Base-by-base conservation (phyloP, 2,888 invertebrate species). In the Cantharis rufa region DNA sequence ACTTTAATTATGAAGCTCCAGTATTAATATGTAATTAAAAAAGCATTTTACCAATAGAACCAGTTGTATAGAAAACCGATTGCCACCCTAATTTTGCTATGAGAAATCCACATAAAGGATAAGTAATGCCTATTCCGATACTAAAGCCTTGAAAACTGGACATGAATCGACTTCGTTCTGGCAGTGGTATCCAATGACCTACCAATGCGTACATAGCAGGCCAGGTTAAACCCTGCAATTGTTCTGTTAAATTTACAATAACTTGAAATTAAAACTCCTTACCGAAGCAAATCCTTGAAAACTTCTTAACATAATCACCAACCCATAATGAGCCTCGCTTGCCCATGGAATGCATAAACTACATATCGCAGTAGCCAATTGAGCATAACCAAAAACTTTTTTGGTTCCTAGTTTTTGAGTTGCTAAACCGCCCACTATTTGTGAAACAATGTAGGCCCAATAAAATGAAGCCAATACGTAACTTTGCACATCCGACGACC, bases 71-170 rank as follows among this genome's bases (percentile, higher is more conserved):
- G 87, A 93, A 93, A 10, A 93, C 92, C 18, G 90, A 89, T 11
- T 91, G 89, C 93, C 93, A 93, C 71, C 93, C 93, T 75, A 91
- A 91, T 79, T 91, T 90, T 48, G 92, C 91, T 81, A 93, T 93
- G 81, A 94, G 89, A 85, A 93, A 92, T 61, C 93, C 93, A 84
- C 93, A 93, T 62, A 93, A 86, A 13, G 92, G 92, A 86, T 93
- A 93, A 32, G 93, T 93, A 82, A 93, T 86, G 10, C 93, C 93
- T 80, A 93, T 93, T 21, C 93, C 93, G 83, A 94, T 92, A 85
- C 93, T 93, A 88, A 93, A 93, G 84, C 93, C 91, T 92, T 93
- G 92, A 86, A 94, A 94, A 84, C 93, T 93, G 68, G 93, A 93
- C 93, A 94, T 94, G 85, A 94, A 94, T 74, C 93, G 89, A 72